phyloP scores from a whole-genome alignment of 2,888 invertebrate genomes.

The Pristionchus mayeri region DNA sequence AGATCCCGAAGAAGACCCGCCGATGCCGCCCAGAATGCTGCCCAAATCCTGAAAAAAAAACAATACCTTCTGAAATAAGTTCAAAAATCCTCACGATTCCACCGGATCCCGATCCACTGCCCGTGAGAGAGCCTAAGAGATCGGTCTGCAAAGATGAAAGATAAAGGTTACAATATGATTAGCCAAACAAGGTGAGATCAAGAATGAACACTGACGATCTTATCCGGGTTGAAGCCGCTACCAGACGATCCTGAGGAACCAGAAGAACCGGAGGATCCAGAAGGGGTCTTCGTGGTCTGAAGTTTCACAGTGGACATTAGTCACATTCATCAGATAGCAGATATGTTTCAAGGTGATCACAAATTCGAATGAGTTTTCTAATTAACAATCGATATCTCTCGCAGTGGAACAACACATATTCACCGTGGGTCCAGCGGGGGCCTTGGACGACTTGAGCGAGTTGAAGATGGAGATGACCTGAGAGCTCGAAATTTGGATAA shows the following conservation, averaged over 20 bases:
- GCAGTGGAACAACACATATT: background rate
- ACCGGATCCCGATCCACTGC: no score
- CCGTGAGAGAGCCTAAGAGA: background rate
- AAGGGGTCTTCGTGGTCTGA: conserved; percentile 9
- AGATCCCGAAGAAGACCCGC: background rate
- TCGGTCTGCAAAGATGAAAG: conserved; percentile 13
- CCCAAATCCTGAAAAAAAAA: background rate
- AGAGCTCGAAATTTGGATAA: background rate
- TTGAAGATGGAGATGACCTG: conserved; percentile 11
- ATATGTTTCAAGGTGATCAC: background rate
- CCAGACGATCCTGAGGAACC: conserved; percentile 14
- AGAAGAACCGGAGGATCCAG: background rate
- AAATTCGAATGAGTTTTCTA: background rate
- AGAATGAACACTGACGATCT: conserved; percentile 5
- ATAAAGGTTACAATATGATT: background rate
- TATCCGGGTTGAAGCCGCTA: background rate
- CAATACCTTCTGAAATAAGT: background rate
- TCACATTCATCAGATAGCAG: background rate
- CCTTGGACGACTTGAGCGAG: background rate
- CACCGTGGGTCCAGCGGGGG: background rate
- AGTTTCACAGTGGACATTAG: background rate
- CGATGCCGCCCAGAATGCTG: conserved; percentile 11
- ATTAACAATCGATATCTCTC: background rate
- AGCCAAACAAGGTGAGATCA: background rate
- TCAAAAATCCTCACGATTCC: background rate